phyloP scores from a whole-genome alignment of 2,797 vertebrate species.

The Nasua narica region DNA sequence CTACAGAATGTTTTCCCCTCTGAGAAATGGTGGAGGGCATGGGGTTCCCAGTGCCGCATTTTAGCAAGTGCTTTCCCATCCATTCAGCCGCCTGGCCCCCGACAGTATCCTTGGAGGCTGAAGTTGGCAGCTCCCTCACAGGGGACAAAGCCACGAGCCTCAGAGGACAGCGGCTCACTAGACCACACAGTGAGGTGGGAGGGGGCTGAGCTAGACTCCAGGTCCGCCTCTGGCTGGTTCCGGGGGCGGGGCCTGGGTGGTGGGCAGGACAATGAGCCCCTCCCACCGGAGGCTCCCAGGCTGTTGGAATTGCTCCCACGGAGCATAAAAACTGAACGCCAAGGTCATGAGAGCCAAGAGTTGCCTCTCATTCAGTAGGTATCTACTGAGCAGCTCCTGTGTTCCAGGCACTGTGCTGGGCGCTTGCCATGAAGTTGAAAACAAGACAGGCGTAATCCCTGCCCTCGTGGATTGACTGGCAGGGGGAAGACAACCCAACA shows the following conservation, averaged over 20 bases:
- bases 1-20: not conserved
- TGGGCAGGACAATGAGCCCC: not conserved
- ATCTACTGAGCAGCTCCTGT: not conserved
- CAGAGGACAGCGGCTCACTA: not conserved
- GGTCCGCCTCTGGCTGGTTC: not conserved
- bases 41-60: not conserved
- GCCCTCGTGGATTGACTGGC: not conserved
- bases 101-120: not conserved
- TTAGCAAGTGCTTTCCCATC: not conserved
- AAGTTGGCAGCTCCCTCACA: not conserved
- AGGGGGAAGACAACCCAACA: not conserved
- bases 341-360: not conserved
- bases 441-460: not conserved
- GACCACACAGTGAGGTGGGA: not conserved
- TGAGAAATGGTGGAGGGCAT: not conserved
- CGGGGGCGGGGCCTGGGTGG: not conserved
- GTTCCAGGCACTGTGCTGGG: not conserved
- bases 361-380: not conserved
- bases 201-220: no score
- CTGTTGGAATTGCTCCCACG: not conserved
- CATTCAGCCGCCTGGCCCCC: not conserved
- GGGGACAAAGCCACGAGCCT: not conserved
- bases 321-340: not conserved
- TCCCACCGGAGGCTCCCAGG: not conserved
- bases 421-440: not conserved